These are phyloP conservation scores for Urocyon cinereoargenteus DNA, from an alignment of 2,797 vertebrate genomes.

Conservation along the genomic window DNA sequence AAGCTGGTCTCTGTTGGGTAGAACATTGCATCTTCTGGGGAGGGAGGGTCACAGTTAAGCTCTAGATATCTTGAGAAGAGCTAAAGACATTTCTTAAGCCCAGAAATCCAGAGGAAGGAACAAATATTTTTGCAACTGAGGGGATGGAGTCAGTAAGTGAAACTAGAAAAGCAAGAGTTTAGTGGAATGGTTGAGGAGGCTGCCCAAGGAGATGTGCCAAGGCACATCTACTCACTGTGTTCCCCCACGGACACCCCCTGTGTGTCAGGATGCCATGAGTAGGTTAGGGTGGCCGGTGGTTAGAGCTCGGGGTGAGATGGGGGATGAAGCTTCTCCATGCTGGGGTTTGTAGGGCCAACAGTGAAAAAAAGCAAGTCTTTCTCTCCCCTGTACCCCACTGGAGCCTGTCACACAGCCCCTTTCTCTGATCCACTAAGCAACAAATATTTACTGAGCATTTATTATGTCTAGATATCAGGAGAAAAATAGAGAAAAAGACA, in stretches of 20 bases:
- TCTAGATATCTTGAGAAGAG: background rate
- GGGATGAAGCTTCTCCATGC: background rate
- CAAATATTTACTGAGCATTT: background rate
- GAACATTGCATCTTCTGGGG: background rate
- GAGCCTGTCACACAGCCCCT: rapidly evolving
- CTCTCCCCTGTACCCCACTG: background rate
- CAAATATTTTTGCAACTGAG: background rate
- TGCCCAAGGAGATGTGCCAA: background rate
- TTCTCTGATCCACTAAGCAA: background rate
- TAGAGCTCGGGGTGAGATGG: background rate
- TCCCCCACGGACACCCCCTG: rapidly evolving
- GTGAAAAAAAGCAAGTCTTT: background rate
- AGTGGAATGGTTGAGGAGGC: background rate
- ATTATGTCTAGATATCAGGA: background rate
- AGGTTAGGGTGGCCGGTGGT: background rate
- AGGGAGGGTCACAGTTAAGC: background rate
- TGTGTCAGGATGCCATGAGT: too few relatives aligned
- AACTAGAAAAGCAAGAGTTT: background rate
- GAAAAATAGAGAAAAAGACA: background rate
- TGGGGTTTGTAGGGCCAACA: too few relatives aligned
- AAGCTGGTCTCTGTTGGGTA: background rate
- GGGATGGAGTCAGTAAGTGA: background rate
- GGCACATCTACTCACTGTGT: too few relatives aligned
- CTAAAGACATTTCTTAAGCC: background rate
- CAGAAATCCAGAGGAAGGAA: background rate